These are phyloP conservation scores for Drosophila sproati DNA, from an alignment of 1,140 invertebrate species.

Conservation along the genomic window DNA sequence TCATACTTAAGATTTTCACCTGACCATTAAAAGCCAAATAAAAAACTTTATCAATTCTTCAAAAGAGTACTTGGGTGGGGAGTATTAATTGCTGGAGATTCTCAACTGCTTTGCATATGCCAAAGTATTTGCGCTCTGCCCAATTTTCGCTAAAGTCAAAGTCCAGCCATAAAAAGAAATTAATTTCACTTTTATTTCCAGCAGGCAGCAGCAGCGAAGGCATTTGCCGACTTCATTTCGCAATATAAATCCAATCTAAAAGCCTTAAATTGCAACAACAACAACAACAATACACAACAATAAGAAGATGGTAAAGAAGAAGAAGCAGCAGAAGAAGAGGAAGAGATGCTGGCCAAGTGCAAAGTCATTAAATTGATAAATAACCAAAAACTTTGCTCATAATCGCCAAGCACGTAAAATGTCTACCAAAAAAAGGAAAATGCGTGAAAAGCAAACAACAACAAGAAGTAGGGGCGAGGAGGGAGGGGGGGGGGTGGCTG, in stretches of 20 bases:
- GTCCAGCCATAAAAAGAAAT: slow-evolving; percentile 50
- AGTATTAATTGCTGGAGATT: neutral
- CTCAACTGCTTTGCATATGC: slow-evolving; percentile 3
- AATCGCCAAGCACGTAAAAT: slow-evolving; percentile 61
- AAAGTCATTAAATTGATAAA: slow-evolving; percentile 81
- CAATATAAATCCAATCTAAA: slow-evolving; percentile 74
- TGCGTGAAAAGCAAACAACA: slow-evolving; percentile 12
- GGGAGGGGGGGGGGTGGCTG: neutral
- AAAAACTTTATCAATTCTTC: neutral
- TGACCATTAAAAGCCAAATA: neutral
- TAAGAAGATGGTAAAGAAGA: too few species aligned
- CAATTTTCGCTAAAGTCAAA: slow-evolving; percentile 8
- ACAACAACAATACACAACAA: neutral
- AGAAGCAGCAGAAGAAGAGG: neutral
- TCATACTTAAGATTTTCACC: neutral
- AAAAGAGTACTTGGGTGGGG: neutral
- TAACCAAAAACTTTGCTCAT: slow-evolving; percentile 80
- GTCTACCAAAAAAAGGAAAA: slow-evolving; percentile 32
- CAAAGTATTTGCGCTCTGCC: neutral
- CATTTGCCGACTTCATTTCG: slow-evolving; percentile 54
- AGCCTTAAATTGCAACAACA: slow-evolving; percentile 63
- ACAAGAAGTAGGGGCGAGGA: too few species aligned
- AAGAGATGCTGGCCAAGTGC: slow-evolving; percentile 42
- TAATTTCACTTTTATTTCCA: slow-evolving; percentile 54
- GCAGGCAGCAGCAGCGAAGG: slow-evolving; percentile 7